These are phyloP conservation scores for Zaprionus capensis DNA, from an alignment of 1,140 invertebrate species.

Conservation along the genomic window DNA sequence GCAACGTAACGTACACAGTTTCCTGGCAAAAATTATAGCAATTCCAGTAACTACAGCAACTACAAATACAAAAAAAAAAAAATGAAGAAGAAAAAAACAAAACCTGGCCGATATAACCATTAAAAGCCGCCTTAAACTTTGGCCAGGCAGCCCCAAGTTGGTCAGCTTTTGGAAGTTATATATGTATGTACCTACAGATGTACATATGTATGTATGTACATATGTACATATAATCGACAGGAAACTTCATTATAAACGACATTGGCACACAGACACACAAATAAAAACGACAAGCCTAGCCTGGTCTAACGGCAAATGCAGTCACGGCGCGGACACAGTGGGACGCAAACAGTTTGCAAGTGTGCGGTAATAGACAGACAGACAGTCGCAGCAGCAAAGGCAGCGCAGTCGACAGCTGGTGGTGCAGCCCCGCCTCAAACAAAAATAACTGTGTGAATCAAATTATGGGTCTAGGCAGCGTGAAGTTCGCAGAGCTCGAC, in stretches of 20 bases:
- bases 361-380: constrained; percentile 35
- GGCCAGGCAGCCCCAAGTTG: constrained; percentile 18
- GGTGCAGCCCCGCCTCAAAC: constrained; percentile 7
- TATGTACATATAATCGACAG: constrained; percentile 53
- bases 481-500: constrained; percentile 37
- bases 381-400: not conserved
- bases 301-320: constrained; percentile 45
- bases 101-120: constrained; percentile 45
- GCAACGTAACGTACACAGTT: constrained; percentile 32
- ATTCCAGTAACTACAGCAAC: constrained; percentile 28
- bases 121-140: constrained; percentile 63
- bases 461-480: constrained; percentile 53
- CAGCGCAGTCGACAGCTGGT: not conserved
- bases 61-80: constrained; percentile 12
- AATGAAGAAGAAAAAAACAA: constrained; percentile 16
- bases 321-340: constrained; percentile 26
- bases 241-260: constrained; percentile 82
- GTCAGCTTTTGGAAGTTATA: constrained; percentile 3
- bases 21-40: constrained; percentile 40
- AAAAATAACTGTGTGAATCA: constrained; percentile 69
- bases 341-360: constrained; percentile 8
- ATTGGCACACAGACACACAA: constrained; percentile 68
- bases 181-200: not conserved
- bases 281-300: constrained; percentile 3
- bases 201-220: not conserved